Evolutionary conservation across 2,113 vertebrate genomes (phyloP), one percentile per base, ranked within the genome.

Genomic region (Lycocorax pyrrhopterus): DNA sequence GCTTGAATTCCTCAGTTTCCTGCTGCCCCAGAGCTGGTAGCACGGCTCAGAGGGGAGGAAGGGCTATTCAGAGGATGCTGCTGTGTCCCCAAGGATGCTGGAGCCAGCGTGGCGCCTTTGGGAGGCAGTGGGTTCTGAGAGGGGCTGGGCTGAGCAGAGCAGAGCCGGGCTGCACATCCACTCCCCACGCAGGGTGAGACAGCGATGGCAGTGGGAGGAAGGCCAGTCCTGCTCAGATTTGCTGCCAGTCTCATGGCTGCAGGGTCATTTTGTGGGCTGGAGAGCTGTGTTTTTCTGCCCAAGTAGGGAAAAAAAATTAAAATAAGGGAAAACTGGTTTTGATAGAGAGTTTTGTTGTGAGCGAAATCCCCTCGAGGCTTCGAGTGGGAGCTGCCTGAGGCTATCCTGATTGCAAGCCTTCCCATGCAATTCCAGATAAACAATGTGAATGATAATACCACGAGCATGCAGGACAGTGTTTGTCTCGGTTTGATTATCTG

Each of bases 361-460:
- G 62, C 55, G 26, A 96, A 96, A 90, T 79, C 43, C 90, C 85
- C 63, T 63, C 4, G 72, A 83, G 72, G 76, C 85, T 86, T 35
- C 0, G 43, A 76, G 89, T 76, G 93, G 96, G 95, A 96, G 96
- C 92, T 85, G 91, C 90, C 89, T 25, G 58, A 94, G 68, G 78
- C 82, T 87, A 81, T 84, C 96, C 96, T 96, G 93, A 86, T 90
- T 90, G 93, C 78, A 76, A 81, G 93, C 86, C 96, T 91, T 97
- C 66, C 94, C 44, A 4, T 78, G 91, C 94, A 95, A 89, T 96
- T 96, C 71, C 91, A 94, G 93, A 89, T 95, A 89, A 94, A 91
- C 94, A 95, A 15, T 74, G 95, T 59, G 89, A 91, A 59, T 74
- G 91, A 59, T 79, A 94, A 94, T 67, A 55, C 21, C 39, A 16